Base-by-base conservation (phyloP, 2,113 vertebrate genomes). In the Tor tambroides region DNA sequence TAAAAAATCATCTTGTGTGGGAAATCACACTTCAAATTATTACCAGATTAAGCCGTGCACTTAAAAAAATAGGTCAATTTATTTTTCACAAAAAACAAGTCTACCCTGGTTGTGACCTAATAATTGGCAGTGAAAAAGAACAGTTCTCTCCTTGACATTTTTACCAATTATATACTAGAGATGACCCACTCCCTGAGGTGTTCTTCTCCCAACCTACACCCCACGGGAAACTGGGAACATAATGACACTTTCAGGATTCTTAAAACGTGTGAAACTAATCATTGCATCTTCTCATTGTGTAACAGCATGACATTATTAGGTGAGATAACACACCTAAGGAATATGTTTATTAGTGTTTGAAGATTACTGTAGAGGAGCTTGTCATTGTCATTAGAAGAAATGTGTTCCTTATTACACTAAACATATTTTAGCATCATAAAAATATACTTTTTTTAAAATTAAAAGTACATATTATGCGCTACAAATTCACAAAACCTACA, bases 241-340 rank as follows among this genome's bases (percentile, higher is more conserved):
- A 74, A 84, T 28, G 82, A 74, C 26, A 6, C 49, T 59, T 38
- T 15, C 65, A 86, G 51, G 21, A 15, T 61, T 28, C 72, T 56
- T 49, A 72, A 72, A 80, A 86, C 59, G 67, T 86, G 77, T 72
- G 78, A 86, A 81, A 61, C 54, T 43, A 81, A 81, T 43, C 54
- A 56, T 54, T 14, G 9, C 59, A 28, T 56, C 28, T 56, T 41
- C 23, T 74, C 23, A 81, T 61, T 30, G 32, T 63, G 54, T 11
- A 80, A 80, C 78, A 80, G 51, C 32, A 74, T 84, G 83, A 84
- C 14, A 59, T 84, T 69, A 84, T 59, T 59, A 59, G 7, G 32
- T 74, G 69, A 84, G 69, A 74, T 35, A 67, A 83, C 41, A 71
- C 81, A 83, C 41, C 26, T 49, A 17, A 46, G 43, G n/a, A 49